Base-by-base conservation (phyloP, 2,797 vertebrate species). In the Odontamblyopus rebecca region DNA sequence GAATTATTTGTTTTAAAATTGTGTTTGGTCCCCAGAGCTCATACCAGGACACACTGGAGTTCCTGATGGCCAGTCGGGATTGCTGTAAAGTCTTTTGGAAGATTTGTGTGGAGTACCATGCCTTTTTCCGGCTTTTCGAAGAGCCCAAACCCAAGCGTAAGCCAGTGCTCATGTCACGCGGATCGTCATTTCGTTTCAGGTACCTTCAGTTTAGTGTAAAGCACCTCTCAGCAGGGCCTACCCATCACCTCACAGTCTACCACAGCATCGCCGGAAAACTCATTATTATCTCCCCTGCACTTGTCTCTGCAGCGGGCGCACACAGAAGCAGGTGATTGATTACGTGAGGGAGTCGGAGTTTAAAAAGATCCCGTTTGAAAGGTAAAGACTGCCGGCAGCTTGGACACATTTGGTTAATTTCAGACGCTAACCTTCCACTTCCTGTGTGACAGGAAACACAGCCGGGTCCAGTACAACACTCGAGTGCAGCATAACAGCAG, bases 31-130 rank as follows among this genome's bases (percentile, higher is more conserved):
- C 6, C 7, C 56, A 98, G 95, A 98, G 96, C 84, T 95, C 96
- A 0, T 97, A 94, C 92, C 96, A 98, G 88, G 97, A 98, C 85
- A 98, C 96, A 0, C 89, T 99, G 90, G 98, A 99, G 92, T 99
- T 99, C 85, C 89, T 97, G 66, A 99, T 99, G 98, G 94, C 90
- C 80, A 98, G 95, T 88, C 95, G 97, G 71, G 97, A 99, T 88
- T 97, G 96, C 86, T 99, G 98, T 90, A 99, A 99, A 91, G 92
- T 97, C 71, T 99, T 99, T 91, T 99, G 98, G 98, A 99, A 99
- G 93, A 98, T 98, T 88, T 98, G 97, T 74, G 97, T 99, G 19
- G 98, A 99, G 69, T 96, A 98, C 84, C 98, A 99, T 72, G 97
- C 98, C 86, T 99, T 99, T 92, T 99, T 99, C 90, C 96, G 98